Evolutionary conservation across 2,797 vertebrate species (phyloP), one percentile per base, ranked within the genome.

Genomic region (Eremophila alpestris): DNA sequence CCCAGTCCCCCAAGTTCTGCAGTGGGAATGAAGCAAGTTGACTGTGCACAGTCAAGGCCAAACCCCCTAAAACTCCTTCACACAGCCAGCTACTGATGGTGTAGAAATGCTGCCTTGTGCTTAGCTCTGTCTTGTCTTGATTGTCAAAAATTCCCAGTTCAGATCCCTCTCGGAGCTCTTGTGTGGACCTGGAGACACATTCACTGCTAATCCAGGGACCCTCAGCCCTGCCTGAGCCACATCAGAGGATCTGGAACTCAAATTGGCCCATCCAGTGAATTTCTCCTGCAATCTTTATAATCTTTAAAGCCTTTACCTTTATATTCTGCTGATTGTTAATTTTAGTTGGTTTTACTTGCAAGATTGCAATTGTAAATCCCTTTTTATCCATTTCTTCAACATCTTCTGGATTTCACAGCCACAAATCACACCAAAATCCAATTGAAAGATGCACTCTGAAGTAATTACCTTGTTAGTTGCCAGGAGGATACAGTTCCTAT

Each of bases 401-500:
- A 41, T 38, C 15, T 34, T 85, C 52, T 60, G 41, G 41, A 83
- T 77, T 95, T 90, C 76, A 76, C 34, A 46, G 81, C 21, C 38
- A 85, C 41, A 80, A 94, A 92, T 73, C 74, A 45, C 71, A 74
- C 56, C 34, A 85, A 77, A 94, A 83, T 59, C 41, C 48, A 87
- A 48, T 40, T 68, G 78, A 82, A 95, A 85, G 67, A 46, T 30
- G 45, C 8, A 74, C 19, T 40, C 34, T 60, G 56, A 89, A 91
- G 69, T 67, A 93, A 91, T 68, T 87, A 62, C 40, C 80, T 87
- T 17, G 30, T 38, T 83, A 40, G 34, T 36, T 91, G 60, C 56
- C 82, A 79, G 64, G 9, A 94, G 24, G 29, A 92, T 85, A 84
- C 90, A 40, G 45, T 79, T 89, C 36, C 78, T 23, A 2, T 69